phyloP scores from a whole-genome alignment of 1,140 invertebrate species.

The Archegozetes longisetosus region DNA sequence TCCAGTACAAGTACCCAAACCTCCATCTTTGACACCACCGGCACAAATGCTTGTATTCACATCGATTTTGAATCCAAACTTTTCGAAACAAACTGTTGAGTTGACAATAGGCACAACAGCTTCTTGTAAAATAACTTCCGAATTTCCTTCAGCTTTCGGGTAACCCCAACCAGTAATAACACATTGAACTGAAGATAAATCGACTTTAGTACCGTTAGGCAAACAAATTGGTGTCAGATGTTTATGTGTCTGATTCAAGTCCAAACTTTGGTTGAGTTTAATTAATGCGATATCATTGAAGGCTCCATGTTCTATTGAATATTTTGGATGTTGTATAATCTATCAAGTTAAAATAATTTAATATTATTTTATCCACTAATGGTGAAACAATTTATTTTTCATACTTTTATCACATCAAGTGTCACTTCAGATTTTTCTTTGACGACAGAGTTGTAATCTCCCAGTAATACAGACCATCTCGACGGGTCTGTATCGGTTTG shows the following conservation, averaged over 20 bases:
- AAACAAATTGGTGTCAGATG: constrained; percentile 24
- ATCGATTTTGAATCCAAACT: neutral
- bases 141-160: constrained; percentile 19
- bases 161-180: constrained; percentile 66
- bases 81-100: neutral
- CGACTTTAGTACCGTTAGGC: constrained; percentile 14
- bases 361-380: neutral
- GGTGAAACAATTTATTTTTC: neutral
- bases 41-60: constrained; percentile 51
- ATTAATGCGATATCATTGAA: constrained; percentile 44
- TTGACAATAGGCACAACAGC: constrained; percentile 33
- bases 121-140: constrained; percentile 28
- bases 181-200: constrained; percentile 30
- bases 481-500: constrained; percentile 23
- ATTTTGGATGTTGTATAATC: constrained; percentile 1
- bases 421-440: neutral
- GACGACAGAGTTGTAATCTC: neutral
- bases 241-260: constrained; percentile 16
- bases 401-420: neutral
- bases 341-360: no score
- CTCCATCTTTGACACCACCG: constrained; percentile 49
- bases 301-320: constrained; percentile 16
- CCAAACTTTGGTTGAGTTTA: constrained; percentile 53
- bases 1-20: constrained; percentile 34
- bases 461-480: neutral